Evolutionary conservation across 2,888 invertebrate genomes (phyloP).

Genomic region (Drosophila multiciliata): DNA sequence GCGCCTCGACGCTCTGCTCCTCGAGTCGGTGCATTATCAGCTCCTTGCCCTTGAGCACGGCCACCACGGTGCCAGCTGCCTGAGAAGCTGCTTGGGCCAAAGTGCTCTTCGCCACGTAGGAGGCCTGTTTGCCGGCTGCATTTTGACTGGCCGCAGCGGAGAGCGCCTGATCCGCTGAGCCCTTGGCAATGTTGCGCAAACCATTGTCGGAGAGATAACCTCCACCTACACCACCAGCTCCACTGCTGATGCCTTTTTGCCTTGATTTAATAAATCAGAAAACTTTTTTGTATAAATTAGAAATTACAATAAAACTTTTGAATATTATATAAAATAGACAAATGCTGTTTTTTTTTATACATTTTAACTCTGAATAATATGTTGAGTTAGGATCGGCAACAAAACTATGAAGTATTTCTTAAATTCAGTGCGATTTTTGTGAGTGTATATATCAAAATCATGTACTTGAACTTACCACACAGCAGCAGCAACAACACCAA

Average conservation of each 20-base stretch:
- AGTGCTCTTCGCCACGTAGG: constrained; percentile 91
- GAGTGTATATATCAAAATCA: neutral
- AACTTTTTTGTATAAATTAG: no score
- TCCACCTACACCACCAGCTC: constrained; percentile 13
- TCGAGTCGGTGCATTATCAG: constrained; percentile 89
- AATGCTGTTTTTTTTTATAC: no score
- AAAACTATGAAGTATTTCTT: no score
- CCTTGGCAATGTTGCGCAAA: constrained; percentile 89
- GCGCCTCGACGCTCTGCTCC: constrained; percentile 91
- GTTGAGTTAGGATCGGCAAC: no score
- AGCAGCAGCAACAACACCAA: constrained; percentile 63
- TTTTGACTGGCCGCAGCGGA: constrained; percentile 90
- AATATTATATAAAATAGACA: no score
- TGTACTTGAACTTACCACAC: constrained; percentile 57
- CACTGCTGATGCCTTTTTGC: constrained; percentile 9
- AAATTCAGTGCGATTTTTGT: neutral
- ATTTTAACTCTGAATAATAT: no score
- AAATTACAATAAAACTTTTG: no score
- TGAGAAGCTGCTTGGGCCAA: constrained; percentile 91
- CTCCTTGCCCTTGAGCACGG: constrained; percentile 89
- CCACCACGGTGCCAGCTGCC: constrained; percentile 89
- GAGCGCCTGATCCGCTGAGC: constrained; percentile 91
- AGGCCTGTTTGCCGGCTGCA: constrained; percentile 91
- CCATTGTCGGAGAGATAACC: constrained; percentile 87
- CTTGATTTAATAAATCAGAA: no score